A percentile compares a stretch with the other conserved stretches of the same genome.
These are phyloP conservation scores for Mormyrops attenuatus DNA, from an alignment of 2,797 vertebrate genomes.

Conservation along the genomic window DNA sequence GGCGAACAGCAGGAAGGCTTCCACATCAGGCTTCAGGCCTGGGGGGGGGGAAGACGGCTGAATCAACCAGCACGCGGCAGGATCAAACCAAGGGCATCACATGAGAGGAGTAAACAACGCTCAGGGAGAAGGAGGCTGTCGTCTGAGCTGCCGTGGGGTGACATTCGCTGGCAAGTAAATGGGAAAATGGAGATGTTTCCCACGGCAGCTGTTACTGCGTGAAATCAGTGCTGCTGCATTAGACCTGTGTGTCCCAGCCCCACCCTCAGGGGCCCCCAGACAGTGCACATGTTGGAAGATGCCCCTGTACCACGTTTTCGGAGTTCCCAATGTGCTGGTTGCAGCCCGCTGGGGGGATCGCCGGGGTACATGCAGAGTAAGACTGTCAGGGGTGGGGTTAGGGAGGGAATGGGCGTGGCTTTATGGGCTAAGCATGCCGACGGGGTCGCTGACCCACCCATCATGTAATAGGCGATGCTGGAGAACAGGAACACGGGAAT, in stretches of 20 bases:
- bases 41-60: not conserved
- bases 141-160: not conserved
- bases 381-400: too few relatives aligned
- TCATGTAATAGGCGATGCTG: slow-evolving; percentile 68
- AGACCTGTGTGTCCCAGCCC: not conserved
- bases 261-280: too few relatives aligned
- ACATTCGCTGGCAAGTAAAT: too few relatives aligned
- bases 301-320: too few relatives aligned
- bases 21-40: slow-evolving; percentile 60
- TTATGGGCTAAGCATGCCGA: not conserved
- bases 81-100: not conserved
- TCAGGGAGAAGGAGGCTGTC: not conserved
- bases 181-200: too few relatives aligned
- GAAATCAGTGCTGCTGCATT: not conserved
- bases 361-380: too few relatives aligned
- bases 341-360: too few relatives aligned
- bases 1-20: slow-evolving; percentile 58
- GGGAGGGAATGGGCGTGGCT: not conserved
- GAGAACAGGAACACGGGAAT: slow-evolving; percentile 63
- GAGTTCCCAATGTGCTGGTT: too few relatives aligned
- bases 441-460: slow-evolving; percentile 54
- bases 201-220: too few relatives aligned
- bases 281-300: too few relatives aligned
- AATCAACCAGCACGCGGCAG: not conserved
- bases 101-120: not conserved